Base-by-base conservation (phyloP, 2,797 vertebrate species). In the Phrynocephalus vlangalii region DNA sequence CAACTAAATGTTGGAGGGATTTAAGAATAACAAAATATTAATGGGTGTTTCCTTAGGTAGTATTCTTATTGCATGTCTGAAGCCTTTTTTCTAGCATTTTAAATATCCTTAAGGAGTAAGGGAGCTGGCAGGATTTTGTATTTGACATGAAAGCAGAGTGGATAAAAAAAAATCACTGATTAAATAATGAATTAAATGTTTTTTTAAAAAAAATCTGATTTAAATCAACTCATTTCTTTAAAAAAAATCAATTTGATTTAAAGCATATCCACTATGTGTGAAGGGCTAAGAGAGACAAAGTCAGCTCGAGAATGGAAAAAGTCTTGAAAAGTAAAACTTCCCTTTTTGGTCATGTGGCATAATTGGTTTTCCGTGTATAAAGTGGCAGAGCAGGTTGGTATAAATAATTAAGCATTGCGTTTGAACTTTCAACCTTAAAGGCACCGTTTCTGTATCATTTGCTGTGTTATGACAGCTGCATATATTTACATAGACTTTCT, bases 11-110 rank as follows among this genome's bases (percentile, higher is more conserved):
- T 92, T 93, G 86, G 88, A 88, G 86, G 88, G 87, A 88, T 76
- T 89, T 92, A 89, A 86, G 70, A 60, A 85, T 84, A 88, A 85
- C 26, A 91, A 83, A 89, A 88, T 91, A 85, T 91, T 91, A 88
- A 24, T 56, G 33, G 88, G 88, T 86, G 88, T 30, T 88, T 87
- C 67, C 85, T 87, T 92, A 91, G 60, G 83, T 90, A 84, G 91
- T 81, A 73, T 90, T 78, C 8, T 4, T 82, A 76, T 86, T 91
- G 92, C 0, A 0, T 88, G 48, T 93, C 80, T 86, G 78, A 92
- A 88, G 86, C 44, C n/a, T 83, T 66, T 33, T 82, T n/a, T 28
- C n/a, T 48, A 26, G 26, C 75, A 26, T 56, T 33, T 68, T 52
- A 86, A 79, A 63, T 80, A 83, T 92, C 92, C 71, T 89, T 56